Evolutionary conservation across 2,888 invertebrate species (phyloP), one percentile per base, ranked within the genome.

Genomic region (Tenthredo scrophulariae): DNA sequence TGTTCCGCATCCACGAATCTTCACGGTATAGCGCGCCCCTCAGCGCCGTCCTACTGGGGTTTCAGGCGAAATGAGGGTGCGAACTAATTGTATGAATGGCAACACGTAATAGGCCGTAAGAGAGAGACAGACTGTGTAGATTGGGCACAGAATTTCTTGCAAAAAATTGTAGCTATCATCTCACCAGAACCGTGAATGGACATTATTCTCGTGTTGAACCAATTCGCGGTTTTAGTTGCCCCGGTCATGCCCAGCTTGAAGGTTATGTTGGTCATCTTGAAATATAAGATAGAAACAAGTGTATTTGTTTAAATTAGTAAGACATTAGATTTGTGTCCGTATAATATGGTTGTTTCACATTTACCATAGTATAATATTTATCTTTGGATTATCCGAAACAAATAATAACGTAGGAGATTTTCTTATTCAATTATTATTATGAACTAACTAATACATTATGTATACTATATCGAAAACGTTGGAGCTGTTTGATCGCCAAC

Each of bases 231-330:
- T 22, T 62, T 80, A 26, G 13, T 13, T 40, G 40, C 62, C 18
- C 58, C 62, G 37, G n/a, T 40, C 10, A 7, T 62, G 26, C 79
- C 33, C 22, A 80, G 22, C 10, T 62, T 50, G 15, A 62, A 80
- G 80, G 80, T 80, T 80, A 80, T 58, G 80, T 80, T 80, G 62
- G 10, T 22, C 80, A 80, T 58, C 62, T 54, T 80, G 6, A 80
- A 80, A 80, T 62, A 33, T 18, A 79, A 80, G 10, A 37, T 7
- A 33, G 5, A 33, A 50, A 67, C 15, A 13, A 26, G 18, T 43
- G 9, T 74, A 74, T 46, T 26, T 43, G 10, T 74, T 40, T 10
- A 15, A 46, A 74, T 43, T 22, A 13, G 26, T 67, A 33, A 33
- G 18, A 33, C 33, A 33, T 67, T 0, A 67, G 15, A 67, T 33